These are phyloP conservation scores for Noctilio leporinus DNA, from an alignment of 2,113 vertebrate species.

Conservation along the genomic window DNA sequence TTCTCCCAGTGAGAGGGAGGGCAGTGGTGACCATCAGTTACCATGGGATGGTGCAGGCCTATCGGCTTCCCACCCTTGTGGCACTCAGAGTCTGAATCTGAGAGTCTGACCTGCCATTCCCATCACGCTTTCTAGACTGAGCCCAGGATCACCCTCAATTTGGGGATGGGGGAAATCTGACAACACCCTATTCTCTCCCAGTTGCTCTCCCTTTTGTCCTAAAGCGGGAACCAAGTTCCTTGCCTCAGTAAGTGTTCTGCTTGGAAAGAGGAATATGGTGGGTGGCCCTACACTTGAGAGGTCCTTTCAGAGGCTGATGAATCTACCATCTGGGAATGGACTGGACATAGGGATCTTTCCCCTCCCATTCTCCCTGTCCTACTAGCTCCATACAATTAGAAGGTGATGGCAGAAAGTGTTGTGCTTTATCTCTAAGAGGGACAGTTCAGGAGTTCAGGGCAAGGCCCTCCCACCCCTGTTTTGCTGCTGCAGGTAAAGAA, in stretches of 20 bases:
- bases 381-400: rapidly evolving
- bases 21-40: rapidly evolving
- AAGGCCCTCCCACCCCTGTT: rapidly evolving
- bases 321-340: rapidly evolving
- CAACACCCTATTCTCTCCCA: rapidly evolving
- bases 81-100: background rate
- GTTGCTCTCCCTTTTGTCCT: background rate
- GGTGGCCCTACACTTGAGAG: rapidly evolving
- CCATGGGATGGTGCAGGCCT: rapidly evolving
- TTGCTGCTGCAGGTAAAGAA: constrained; percentile 84
- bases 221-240: background rate
- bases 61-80: rapidly evolving
- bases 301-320: background rate
- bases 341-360: background rate
- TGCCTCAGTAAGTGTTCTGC: background rate
- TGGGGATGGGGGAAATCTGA: background rate
- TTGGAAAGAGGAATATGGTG: rapidly evolving
- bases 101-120: background rate
- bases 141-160: rapidly evolving
- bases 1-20: rapidly evolving
- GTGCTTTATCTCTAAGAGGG: rapidly evolving
- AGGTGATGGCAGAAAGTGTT: background rate
- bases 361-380: rapidly evolving
- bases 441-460: rapidly evolving
- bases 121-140: background rate